These are phyloP conservation scores for Ophion obscuratus DNA, from an alignment of 2,888 invertebrate genomes.

Conservation along the genomic window DNA sequence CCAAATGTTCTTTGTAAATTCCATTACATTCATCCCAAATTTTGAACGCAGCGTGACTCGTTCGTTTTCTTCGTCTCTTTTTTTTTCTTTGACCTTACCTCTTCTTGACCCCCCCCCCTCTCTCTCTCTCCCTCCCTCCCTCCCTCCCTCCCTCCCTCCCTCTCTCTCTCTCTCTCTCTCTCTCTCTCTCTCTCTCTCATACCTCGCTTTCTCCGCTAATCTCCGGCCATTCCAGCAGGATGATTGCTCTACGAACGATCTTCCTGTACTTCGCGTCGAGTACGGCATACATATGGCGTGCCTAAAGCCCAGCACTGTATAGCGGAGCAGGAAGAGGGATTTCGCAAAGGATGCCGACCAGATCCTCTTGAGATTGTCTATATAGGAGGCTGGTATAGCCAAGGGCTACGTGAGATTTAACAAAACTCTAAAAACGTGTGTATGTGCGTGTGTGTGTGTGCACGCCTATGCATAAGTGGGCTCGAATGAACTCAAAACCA, in stretches of 20 bases:
- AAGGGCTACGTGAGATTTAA: conserved; percentile 47
- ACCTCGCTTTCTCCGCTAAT: conserved; percentile 49
- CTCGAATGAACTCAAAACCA: no score
- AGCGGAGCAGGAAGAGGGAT: conserved; percentile 61
- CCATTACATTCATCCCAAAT: neutral
- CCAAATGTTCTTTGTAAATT: no score
- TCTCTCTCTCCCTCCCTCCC: no score
- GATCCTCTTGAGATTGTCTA: conserved; percentile 52
- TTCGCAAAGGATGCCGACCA: conserved; percentile 65
- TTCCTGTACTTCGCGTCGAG: conserved; percentile 43
- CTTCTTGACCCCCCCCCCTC: no score
- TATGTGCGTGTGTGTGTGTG: no score
- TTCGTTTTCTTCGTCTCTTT: conserved; percentile 69
- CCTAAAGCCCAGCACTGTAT: conserved; percentile 40
- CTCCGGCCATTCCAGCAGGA: conserved; percentile 63
- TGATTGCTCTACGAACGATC: conserved; percentile 65
- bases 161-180: conserved; percentile 14
- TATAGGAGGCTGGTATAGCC: conserved; percentile 45
- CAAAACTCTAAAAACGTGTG: conserved; percentile 27
- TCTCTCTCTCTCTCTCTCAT: conserved; percentile 8
- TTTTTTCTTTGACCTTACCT: neutral
- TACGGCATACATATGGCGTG: conserved; percentile 32
- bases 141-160: conserved; percentile 9
- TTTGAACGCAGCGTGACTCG: conserved; percentile 59
- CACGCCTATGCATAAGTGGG: no score